Percentiles rank a stretch among this genome's conserved stretches.
Conservation (phyloP, 2,797 vertebrate species). For the Anableps anableps region DNA sequence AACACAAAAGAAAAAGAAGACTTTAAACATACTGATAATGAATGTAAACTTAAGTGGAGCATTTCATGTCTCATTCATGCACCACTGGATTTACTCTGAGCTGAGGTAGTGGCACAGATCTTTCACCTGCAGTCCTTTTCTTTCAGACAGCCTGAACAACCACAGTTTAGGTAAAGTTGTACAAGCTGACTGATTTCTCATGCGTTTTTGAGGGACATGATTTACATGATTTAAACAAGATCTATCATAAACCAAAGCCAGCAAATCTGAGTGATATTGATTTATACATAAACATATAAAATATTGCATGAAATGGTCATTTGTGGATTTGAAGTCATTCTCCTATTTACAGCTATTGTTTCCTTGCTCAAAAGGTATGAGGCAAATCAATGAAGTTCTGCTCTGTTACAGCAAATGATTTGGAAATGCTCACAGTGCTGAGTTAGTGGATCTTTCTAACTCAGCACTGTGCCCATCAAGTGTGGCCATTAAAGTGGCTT, state of each 20-base stretch:
- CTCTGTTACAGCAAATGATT: conserved; percentile 18
- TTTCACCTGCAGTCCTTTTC: conserved; percentile 40
- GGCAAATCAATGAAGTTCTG: conserved; percentile 30
- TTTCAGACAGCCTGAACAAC: conserved; percentile 48
- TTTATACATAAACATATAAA: conserved; percentile 43
- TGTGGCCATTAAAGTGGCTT: conserved; percentile 37
- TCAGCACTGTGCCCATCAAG: conserved; percentile 26
- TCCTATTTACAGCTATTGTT: conserved; percentile 74
- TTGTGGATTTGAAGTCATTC: conserved; percentile 40
- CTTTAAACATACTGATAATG: conserved; percentile 28
- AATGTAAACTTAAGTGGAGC: conserved; percentile 41
- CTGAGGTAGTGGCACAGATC: conserved; percentile 42
- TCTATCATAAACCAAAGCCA: conserved; percentile 31
- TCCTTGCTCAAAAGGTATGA: conserved; percentile 68
- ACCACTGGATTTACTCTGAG: conserved; percentile 46
- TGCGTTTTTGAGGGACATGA: conserved; percentile 27
- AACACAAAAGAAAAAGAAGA: conserved; percentile 46
- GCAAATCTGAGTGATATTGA: conserved; percentile 22
- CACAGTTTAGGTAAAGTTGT: conserved; percentile 48
- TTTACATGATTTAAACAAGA: conserved; percentile 47
- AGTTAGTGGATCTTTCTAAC: conserved; percentile 24
- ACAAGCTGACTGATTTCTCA: conserved; percentile 35
- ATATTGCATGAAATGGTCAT: conserved; percentile 36
- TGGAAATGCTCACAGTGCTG: conserved; percentile 21
- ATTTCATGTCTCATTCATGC: conserved; percentile 53